phyloP scores from a whole-genome alignment of 1,140 invertebrate genomes.

The Drosophila murphyi region DNA sequence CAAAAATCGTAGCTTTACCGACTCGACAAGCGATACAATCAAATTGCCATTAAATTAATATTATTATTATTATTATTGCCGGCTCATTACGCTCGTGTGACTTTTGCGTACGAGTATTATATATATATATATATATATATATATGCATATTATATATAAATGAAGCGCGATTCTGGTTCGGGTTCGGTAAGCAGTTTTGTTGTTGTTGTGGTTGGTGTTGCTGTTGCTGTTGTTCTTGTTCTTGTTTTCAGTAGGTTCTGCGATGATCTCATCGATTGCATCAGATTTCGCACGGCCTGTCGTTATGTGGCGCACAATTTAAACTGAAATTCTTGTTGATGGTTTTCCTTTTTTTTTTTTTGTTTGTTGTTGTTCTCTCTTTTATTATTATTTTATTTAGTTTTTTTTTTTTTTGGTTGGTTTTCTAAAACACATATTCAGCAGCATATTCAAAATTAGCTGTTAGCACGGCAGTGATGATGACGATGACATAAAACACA shows the following conservation, averaged over 20 bases:
- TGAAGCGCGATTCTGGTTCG: slow-evolving; percentile 29
- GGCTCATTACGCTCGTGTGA: slow-evolving; percentile 64
- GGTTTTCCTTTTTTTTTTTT: slow-evolving; percentile 36
- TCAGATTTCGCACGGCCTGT: slow-evolving; percentile 80
- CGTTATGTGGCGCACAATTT: slow-evolving; percentile 71
- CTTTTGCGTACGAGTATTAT: slow-evolving; percentile 19
- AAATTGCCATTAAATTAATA: slow-evolving; percentile 33
- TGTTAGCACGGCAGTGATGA: slow-evolving; percentile 61
- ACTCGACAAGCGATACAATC: slow-evolving; percentile 27
- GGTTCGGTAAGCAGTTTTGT: slow-evolving; percentile 43
- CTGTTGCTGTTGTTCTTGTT: slow-evolving; percentile 26
- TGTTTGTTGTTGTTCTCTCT: slow-evolving; percentile 1
- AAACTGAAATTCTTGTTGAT: slow-evolving; percentile 52
- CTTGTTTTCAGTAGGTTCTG: slow-evolving; percentile 48
- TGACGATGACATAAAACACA: slow-evolving; percentile 16
- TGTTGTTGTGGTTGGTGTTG: slow-evolving; percentile 13
- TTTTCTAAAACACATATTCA: slow-evolving; percentile 57
- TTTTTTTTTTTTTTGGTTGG: slow-evolving; percentile 18
- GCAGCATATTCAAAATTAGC: slow-evolving; percentile 76
- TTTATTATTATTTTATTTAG: slow-evolving; percentile 8
- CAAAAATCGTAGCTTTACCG: slow-evolving; percentile 14
- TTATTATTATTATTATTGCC: slow-evolving; percentile 51
- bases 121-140: no score
- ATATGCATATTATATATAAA: slow-evolving; percentile 11
- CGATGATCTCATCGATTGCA: slow-evolving; percentile 81